phyloP scores from a whole-genome alignment of 2,888 invertebrate species.

The Macrophya annulata region DNA sequence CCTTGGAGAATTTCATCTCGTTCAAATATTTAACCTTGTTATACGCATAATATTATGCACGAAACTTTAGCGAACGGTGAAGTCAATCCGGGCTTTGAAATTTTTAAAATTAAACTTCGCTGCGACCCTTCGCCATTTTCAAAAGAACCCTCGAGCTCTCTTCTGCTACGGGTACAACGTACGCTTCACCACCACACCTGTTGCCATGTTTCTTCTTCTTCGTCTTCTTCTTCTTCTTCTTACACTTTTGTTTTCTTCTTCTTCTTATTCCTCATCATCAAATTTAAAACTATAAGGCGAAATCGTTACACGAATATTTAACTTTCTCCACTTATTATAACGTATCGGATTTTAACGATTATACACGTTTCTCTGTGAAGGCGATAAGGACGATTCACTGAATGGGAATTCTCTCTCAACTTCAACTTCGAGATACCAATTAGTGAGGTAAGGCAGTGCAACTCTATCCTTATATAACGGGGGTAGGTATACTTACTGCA shows the following conservation, averaged over 20 bases:
- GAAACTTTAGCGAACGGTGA: background rate
- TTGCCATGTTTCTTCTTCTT: background rate
- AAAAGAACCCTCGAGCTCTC: background rate
- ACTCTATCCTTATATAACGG: conserved; percentile 4
- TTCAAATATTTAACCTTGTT: conserved; percentile 41
- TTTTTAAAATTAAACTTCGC: background rate
- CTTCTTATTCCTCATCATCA: too few relatives aligned
- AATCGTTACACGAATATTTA: background rate
- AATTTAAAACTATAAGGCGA: background rate
- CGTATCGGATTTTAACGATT: background rate
- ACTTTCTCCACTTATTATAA: background rate
- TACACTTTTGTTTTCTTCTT: too few relatives aligned
- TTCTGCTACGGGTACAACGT: background rate
- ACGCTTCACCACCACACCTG: background rate
- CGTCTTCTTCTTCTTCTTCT: background rate
- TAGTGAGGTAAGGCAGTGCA: conserved; percentile 8
- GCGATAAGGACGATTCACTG: background rate
- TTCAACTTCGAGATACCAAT: conserved; percentile 8
- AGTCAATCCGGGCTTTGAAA: background rate
- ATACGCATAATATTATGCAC: conserved; percentile 24
- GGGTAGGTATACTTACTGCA: background rate
- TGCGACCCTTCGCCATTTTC: background rate
- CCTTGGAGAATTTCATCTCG: background rate
- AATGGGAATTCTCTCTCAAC: conserved; percentile 13
- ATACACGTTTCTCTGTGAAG: background rate